phyloP scores from a whole-genome alignment of 2,113 vertebrate species.

The Blennius ocellaris region DNA sequence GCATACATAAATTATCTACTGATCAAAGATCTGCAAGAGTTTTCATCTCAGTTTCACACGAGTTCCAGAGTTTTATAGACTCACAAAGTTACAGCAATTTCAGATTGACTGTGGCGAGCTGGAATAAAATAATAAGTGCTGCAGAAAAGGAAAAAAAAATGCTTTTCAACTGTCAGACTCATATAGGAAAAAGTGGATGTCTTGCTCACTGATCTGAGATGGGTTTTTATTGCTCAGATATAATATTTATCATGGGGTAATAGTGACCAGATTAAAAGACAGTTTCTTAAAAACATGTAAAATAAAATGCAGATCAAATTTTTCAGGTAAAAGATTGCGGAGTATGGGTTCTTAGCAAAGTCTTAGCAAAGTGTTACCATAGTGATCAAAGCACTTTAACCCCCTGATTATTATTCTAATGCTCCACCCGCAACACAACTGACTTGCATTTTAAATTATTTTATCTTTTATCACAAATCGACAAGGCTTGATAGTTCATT shows the following conservation, averaged over 20 bases:
- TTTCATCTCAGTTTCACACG: slow-evolving; percentile 48
- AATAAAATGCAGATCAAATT: background rate
- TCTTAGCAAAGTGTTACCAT: too few species aligned
- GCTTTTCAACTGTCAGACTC: background rate
- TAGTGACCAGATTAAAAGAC: background rate
- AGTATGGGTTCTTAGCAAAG: too few species aligned
- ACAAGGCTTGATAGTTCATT: slow-evolving; percentile 21
- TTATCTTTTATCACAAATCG: background rate
- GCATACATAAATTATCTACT: slow-evolving; percentile 59
- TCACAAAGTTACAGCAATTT: slow-evolving; percentile 38
- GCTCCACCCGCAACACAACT: background rate
- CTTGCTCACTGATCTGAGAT: background rate
- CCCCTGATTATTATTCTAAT: background rate
- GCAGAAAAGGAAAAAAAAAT: background rate
- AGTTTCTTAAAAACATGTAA: background rate
- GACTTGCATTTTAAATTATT: slow-evolving; percentile 9
- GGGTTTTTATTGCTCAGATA: background rate
- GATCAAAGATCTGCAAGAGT: slow-evolving; percentile 61
- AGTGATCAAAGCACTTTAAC: too few species aligned
- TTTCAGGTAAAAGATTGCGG: too few species aligned
- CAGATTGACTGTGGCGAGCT: slow-evolving; percentile 26
- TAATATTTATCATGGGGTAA: background rate
- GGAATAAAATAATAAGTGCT: slow-evolving; percentile 48
- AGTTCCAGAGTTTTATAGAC: slow-evolving; percentile 56
- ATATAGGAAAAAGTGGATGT: slow-evolving; percentile 8